Evolutionary conservation across 1,140 invertebrate species (phyloP), one percentile per base, ranked within the genome.

Genomic region (Psilanteris sp.): DNA sequence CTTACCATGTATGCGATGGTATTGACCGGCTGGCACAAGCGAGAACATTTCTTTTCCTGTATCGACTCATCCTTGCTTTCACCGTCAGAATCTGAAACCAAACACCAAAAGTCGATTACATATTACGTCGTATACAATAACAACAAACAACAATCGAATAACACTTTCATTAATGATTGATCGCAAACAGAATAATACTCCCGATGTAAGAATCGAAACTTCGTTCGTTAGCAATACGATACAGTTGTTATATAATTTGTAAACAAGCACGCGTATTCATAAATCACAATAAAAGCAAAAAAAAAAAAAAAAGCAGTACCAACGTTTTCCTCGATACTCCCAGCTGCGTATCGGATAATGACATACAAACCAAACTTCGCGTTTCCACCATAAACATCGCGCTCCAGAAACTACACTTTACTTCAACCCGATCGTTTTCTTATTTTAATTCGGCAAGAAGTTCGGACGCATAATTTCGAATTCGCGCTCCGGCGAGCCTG

Each of bases 1-100:
- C 85, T 89, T 41, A 90, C 90, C 84, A 87, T 88, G 67, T 90
- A 91, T 9, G 85, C 87, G 77, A 89, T 89, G 61, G 90, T 90
- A 66, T 89, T 89, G 76, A 89, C 82, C 14, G 89, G 89, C 55
- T 89, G 88, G 13, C 85, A 85, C 44, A 87, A 81, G 9, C 86
- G 84, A 43, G 81, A 80, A 24, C 83, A 82, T 67, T 87, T 87
- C 79, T 90, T 90, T 81, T 90, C 86, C 74, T 87, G 81, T 59
- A 87, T 22, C 59, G 85, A 84, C 54, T 85, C 87, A 84, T 88
- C 89, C 66, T 89, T 90, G 81, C 86, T 88, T 41, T 89, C 88
- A 77, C 80, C 86, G 73, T 89, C 89, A 10, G 88, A 88, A 84
- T 90, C 90, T 90, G 83, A 9, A 86, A 81, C 48, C 34, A 61